phyloP scores from a whole-genome alignment of 2,113 vertebrate species.

The Melospiza melodia region DNA sequence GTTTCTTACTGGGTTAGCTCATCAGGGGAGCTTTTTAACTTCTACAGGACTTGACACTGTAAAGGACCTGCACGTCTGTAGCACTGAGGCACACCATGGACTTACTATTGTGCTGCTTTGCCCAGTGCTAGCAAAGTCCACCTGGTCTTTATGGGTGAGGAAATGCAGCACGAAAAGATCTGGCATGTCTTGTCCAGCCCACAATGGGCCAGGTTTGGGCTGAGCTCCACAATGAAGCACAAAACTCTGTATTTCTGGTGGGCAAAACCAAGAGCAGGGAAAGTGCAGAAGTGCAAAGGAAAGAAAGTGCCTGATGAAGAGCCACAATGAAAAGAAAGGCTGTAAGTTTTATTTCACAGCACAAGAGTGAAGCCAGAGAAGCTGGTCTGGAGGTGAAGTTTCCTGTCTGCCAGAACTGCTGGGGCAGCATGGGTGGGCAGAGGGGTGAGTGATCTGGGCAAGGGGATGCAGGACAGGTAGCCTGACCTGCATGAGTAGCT shows the following conservation, averaged over 20 bases:
- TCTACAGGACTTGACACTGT: conserved; percentile 61
- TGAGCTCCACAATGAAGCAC: not conserved
- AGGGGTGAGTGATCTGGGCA: not conserved
- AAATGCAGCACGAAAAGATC: not conserved
- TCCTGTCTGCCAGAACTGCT: not conserved
- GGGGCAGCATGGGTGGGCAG: not conserved
- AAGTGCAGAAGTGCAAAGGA: not conserved
- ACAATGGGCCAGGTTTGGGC: not conserved
- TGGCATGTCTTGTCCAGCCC: not conserved
- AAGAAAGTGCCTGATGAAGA: not conserved
- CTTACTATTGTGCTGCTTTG: not conserved
- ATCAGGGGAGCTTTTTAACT: not conserved
- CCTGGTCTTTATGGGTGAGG: not conserved
- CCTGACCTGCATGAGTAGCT: accelerated
- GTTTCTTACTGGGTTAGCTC: conserved; percentile 20
- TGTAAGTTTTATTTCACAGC: not conserved
- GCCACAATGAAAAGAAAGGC: not conserved
- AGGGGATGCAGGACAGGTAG: not conserved
- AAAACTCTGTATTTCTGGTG: not conserved
- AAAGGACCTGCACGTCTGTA: not conserved
- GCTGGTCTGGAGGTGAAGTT: not conserved
- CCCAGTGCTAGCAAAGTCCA: not conserved
- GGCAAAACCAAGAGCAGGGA: not conserved
- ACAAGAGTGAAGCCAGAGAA: not conserved
- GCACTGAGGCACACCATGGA: not conserved